phyloP scores from a whole-genome alignment of 2,797 vertebrate species.

The Sebastes aleutianus region DNA sequence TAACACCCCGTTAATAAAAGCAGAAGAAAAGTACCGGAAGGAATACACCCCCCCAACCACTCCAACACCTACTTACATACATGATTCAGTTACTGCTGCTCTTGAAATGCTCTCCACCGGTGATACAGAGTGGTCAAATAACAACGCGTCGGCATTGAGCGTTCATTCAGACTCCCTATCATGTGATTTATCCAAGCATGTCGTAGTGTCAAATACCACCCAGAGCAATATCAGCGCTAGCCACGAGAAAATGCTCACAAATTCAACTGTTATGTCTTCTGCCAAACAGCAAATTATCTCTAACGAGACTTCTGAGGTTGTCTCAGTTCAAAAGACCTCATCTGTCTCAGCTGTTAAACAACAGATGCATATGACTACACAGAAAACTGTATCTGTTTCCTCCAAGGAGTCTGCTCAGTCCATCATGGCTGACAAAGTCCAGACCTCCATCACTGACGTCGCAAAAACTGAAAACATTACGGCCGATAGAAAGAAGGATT shows the following conservation, averaged over 20 bases:
- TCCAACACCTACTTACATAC: conserved; percentile 64
- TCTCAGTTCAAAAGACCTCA: conserved; percentile 74
- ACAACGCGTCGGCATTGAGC: conserved; percentile 45
- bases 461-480: conserved; percentile 60
- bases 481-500: conserved; percentile 51
- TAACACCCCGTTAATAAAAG: conserved; percentile 92
- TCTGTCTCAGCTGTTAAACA: conserved; percentile 73
- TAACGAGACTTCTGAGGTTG: conserved; percentile 71
- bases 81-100: conserved; percentile 71
- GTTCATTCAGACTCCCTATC: conserved; percentile 57
- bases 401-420: conserved; percentile 58
- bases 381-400: conserved; percentile 71
- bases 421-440: conserved; percentile 45
- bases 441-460: conserved; percentile 37
- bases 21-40: conserved; percentile 88
- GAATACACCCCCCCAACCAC: conserved; percentile 76
- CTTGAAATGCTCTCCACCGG: conserved; percentile 73
- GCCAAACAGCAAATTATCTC: conserved; percentile 68
- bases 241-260: conserved; percentile 59
- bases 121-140: conserved; percentile 56
- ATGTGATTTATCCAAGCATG: conserved; percentile 60
- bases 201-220: conserved; percentile 44
- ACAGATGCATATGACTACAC: conserved; percentile 65
- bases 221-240: conserved; percentile 52
- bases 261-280: conserved; percentile 57